Evolutionary conservation across 1,140 invertebrate genomes (phyloP), one percentile per base, ranked within the genome.

Genomic region (Hetaerina americana): DNA sequence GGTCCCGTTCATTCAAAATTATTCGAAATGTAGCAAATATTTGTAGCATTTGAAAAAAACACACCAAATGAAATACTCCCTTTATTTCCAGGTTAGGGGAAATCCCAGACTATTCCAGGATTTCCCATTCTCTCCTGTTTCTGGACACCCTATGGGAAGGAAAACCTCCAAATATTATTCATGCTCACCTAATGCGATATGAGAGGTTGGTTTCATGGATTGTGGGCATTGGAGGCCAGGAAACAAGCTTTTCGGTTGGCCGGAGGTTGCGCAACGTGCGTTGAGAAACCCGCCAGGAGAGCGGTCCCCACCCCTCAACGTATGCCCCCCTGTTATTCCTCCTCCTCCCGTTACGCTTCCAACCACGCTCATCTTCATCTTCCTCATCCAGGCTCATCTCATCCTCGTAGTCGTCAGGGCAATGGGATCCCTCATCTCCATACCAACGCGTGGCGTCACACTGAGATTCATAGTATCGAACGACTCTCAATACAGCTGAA

Each of bases 271-370:
- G 82, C 69, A 78, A 74, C 26, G 78, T 79, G 26, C 79, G 74
- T 70, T 80, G 79, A 66, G 77, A 81, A 66, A 82, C 74, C 66
- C 85, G 81, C 90, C 90, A 92, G 71, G 90, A 87, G 68, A 92
- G 84, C 22, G 40, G 40, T 57, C 40, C 40, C 40, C 40, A 57
- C 2, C 40, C 40, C 22, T 57, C 40, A 57, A 57, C 40, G 22
- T 57, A 57, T 57, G 40, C 40, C 22, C 40, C 40, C 15, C 15
- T 12, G 15, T 57, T 57, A 12, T n/a, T 57, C 22, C 40, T 57
- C 40, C 22, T 57, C 10, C 40, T 57, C 2, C 40, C 10, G 15
- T 18, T 18, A 57, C 40, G 3, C 22, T 12, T 57, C 15, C 15
- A 18, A 1, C 15, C 40, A 12, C 40, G 15, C 3, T 57, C 40